Percentiles rank a stretch among this genome's conserved stretches.
These are phyloP conservation scores for Drosophila lini DNA, from an alignment of 1,140 invertebrate species.

Conservation along the genomic window DNA sequence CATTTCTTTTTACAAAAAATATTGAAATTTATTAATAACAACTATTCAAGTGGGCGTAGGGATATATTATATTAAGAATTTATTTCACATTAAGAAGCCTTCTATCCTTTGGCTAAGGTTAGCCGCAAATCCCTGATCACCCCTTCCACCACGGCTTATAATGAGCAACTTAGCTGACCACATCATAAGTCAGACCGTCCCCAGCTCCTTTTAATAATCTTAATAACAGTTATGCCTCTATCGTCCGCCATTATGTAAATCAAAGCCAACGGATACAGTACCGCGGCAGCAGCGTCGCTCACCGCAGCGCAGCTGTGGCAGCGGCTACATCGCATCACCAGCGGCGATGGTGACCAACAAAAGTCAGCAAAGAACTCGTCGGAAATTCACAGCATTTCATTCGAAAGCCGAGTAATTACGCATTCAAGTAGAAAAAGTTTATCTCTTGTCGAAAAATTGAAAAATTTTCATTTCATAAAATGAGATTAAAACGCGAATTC, in stretches of 20 bases:
- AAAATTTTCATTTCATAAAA: constrained; percentile 82
- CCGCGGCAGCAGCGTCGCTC: constrained; percentile 15
- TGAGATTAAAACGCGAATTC: constrained; percentile 75
- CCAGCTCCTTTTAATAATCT: constrained; percentile 70
- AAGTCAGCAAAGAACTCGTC: constrained; percentile 54
- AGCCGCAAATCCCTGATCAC: background rate
- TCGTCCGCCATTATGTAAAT: constrained; percentile 73
- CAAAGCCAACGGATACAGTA: constrained; percentile 67
- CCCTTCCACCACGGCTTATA: constrained; percentile 7
- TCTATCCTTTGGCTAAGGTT: background rate
- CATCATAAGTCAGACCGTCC: constrained; percentile 65
- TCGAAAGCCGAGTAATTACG: constrained; percentile 70
- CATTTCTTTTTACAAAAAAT: background rate
- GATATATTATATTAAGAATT: background rate
- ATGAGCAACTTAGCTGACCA: constrained; percentile 41
- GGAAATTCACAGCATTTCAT: constrained; percentile 64
- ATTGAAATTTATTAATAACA: too few relatives aligned
- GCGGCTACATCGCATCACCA: constrained; percentile 29
- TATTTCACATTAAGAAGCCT: background rate
- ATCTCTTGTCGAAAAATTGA: constrained; percentile 81
- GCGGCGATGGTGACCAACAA: constrained; percentile 43
- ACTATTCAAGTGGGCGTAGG: background rate
- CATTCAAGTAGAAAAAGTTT: constrained; percentile 83
- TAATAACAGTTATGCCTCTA: constrained; percentile 70
- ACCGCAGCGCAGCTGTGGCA: constrained; percentile 25